A percentile compares a stretch with the other conserved stretches of the same genome.
Conservation (phyloP, 2,888 invertebrate species). For the Micoletzkya japonica region DNA sequence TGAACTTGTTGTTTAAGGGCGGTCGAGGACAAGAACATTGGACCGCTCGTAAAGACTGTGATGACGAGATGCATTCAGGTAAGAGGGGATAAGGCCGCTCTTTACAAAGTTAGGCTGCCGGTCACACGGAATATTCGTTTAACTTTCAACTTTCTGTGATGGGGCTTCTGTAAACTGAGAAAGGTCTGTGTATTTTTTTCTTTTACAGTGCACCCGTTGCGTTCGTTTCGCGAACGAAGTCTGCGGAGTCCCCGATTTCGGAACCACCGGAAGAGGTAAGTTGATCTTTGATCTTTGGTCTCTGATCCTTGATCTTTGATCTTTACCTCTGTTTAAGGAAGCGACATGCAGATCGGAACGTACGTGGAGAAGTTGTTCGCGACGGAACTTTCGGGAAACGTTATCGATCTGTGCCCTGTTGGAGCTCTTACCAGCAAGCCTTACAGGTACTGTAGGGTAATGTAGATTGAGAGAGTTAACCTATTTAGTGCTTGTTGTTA, state of each 20-base stretch:
- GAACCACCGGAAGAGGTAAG: conserved; percentile 70
- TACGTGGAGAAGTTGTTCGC: conserved; percentile 97
- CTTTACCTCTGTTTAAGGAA: conserved; percentile 68
- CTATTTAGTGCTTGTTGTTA: too few relatives aligned
- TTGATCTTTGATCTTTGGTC: background rate
- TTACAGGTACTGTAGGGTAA: conserved; percentile 68
- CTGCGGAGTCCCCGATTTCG: conserved; percentile 87
- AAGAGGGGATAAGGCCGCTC: too few relatives aligned
- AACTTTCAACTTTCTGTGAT: background rate
- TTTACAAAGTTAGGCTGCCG: too few relatives aligned
- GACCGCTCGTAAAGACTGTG: conserved; percentile 93
- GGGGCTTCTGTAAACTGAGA: conserved; percentile 64
- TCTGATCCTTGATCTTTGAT: background rate
- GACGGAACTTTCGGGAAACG: conserved; percentile 94
- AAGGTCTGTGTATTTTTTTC: background rate
- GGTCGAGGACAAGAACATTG: conserved; percentile 97
- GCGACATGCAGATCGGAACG: conserved; percentile 96
- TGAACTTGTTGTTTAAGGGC: conserved; percentile 73
- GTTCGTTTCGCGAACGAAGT: conserved; percentile 89
- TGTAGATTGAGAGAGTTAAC: background rate
- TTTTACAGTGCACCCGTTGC: conserved; percentile 77
- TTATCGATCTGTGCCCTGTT: conserved; percentile 97
- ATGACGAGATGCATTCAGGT: conserved; percentile 95
- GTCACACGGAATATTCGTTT: too few relatives aligned
- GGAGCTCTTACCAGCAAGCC: conserved; percentile 98